Conservation (phyloP, 2,113 vertebrate genomes). For the Ceyx melanurus region DNA sequence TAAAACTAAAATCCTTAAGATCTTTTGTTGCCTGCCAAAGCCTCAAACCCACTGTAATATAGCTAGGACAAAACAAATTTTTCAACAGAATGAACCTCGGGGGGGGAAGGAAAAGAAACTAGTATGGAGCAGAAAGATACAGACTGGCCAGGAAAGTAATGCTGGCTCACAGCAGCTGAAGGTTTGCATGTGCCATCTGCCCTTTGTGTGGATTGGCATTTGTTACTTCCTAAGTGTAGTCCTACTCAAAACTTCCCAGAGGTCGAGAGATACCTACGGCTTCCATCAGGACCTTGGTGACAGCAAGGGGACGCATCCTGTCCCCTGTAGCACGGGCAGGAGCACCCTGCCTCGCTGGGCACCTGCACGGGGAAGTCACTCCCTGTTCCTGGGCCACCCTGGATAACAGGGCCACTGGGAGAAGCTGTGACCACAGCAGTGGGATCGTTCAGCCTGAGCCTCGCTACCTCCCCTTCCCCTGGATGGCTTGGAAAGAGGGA, state of each 20-base stretch:
- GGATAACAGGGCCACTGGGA: background rate
- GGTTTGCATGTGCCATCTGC: background rate
- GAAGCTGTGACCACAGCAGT: background rate
- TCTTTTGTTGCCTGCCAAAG: background rate
- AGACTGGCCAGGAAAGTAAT: background rate
- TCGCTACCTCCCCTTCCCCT: background rate
- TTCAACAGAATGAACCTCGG: background rate
- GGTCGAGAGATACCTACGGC: rapidly evolving
- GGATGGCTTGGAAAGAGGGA: background rate
- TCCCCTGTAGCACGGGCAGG: background rate
- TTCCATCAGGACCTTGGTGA: background rate
- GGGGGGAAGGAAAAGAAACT: background rate
- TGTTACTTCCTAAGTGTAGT: rapidly evolving
- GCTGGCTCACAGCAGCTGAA: background rate
- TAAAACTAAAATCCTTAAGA: background rate
- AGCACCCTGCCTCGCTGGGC: rapidly evolving
- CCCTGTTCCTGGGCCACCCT: background rate
- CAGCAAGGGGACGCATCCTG: rapidly evolving
- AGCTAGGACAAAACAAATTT: background rate
- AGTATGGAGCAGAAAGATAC: background rate
- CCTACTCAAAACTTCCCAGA: rapidly evolving
- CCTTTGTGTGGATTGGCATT: rapidly evolving
- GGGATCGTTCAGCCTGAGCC: rapidly evolving
- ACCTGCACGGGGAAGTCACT: rapidly evolving
- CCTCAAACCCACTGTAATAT: background rate